Base-by-base conservation (phyloP, 2,888 invertebrate genomes). In the Cabera pusaria region DNA sequence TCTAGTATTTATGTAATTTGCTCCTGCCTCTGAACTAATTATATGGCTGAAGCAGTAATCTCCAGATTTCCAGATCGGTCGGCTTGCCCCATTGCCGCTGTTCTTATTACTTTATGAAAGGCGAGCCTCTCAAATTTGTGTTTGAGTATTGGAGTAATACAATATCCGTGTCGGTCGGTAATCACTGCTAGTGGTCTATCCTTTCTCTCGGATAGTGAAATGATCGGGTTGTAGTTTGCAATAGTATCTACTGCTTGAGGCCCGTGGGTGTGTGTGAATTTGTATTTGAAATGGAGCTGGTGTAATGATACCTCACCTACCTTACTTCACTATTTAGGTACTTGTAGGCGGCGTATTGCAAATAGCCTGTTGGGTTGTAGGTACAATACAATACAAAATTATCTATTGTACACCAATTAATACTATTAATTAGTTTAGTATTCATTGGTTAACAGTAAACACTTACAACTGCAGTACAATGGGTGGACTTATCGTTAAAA, bases 141-240 rank as follows among this genome's bases (percentile, higher is more conserved):
- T 65, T 65, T 65, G 61, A 63, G 72, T 65, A 72, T 70, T 58
- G 53, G 36, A 23, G 43, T 69, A 69, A 70, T 61, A 64, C 63
- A 65, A 69, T 64, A 70, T 65, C 59, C 38, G 41, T 42, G 46
- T 25, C 31, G 29, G 46, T 25, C 31, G 29, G 55, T 60, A 66
- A 65, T 64, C 57, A 34, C 35, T 21, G 49, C 41, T 48, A 55
- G 52, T 55, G 9, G 31, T 25, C 45, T 40, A 58, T 63, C 67
- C 64, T 64, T 69, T 68, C 66, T 60, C 62, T 63, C 41, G 46
- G 40, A 41, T 44, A 44, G 64, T 65, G 66, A 62, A 64, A 59
- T 66, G 60, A 66, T 64, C 56, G 56, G 47, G 32, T 55, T 26
- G 26, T 18, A 19, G 59, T 47, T 71, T 69, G 59, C 67, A 56